Evolutionary conservation across 2,888 invertebrate genomes (phyloP), one percentile per base, ranked within the genome.

Genomic region (Erebia epiphron): DNA sequence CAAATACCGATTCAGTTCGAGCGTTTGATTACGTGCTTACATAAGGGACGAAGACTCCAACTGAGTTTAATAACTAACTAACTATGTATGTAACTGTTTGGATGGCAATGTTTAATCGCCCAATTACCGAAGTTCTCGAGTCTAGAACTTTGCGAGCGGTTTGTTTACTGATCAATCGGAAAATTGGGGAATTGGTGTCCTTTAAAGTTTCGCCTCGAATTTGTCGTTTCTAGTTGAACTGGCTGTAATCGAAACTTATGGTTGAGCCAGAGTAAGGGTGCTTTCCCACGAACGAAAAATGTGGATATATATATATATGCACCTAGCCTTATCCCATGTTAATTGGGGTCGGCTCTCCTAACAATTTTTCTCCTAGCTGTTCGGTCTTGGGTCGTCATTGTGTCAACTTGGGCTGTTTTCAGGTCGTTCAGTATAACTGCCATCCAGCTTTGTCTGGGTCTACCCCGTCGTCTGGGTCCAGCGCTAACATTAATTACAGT

Each of bases 161-260:
- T 70, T 69, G 69, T 71, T 69, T 73, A 69, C 69, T 61, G 67
- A 73, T 70, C 72, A 56, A 62, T 73, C 54, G 67, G 67, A 71
- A 73, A 71, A 73, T 71, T 73, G 71, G 71, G 73, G 67, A 68
- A 67, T 69, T 61, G 69, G 60, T 50, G 67, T 52, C 64, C 69
- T 69, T 43, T 56, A 57, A 61, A 73, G 63, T 69, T 67, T 64
- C 16, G 41, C 60, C 2, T 43, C 60, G 26, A 21, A 66, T 66
- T 56, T 67, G 54, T 62, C 35, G 65, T 18, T 10, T 60, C 41
- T 52, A 10, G 50, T n/a, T 49, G 64, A 26, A 56, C 18, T 50
- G n/a, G 52, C 58, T 58, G 50, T 50, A 57, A 58, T 41, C 16
- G 41, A 4, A 21, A 46, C 46, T 62, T 14, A 10, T 8, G 16